Base-by-base conservation (phyloP, 2,113 vertebrate species). In the Pelusios castaneus region DNA sequence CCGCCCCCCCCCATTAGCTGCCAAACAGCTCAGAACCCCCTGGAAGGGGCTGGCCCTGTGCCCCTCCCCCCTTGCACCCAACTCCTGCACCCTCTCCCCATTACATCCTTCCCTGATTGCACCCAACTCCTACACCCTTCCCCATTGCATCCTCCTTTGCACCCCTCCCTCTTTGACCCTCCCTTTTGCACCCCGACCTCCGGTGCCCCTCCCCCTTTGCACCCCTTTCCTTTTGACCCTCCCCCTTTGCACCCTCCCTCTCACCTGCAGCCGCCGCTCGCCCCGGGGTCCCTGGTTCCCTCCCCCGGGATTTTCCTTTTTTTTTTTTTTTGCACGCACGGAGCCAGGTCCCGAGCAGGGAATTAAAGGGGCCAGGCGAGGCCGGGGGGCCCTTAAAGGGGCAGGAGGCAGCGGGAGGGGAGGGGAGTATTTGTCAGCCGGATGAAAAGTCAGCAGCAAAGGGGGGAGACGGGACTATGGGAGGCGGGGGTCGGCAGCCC, bases 391-490 rank as follows among this genome's bases (percentile, higher is more conserved):
- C 87, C 87, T 97, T 96, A 95, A 91, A 91, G 90, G 84, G 84
- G 55, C 84, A 77, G 84, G 85, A 16, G 38, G 38, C 60, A 13
- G 41, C 47, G 41, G 43, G 51, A 38, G 51, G 75, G 31, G 55
- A n/a, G 29, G 51, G 49, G 13, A 92, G 89, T 97, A 95, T 96
- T 97, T 96, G 95, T 94, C 95, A 88, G 93, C 97, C 96, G 94
- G 93, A 96, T 81, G 91, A 90, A 95, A 97, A 97, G 96, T 95
- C 91, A 8, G 17, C 29, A 16, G n/a, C 16, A 6, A 13, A 41
- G 70, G 86, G 82, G 52, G 79, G 55, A 51, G 54, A 77, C 38
- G 77, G 51, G 52, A 82, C 70, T 25, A 56, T 47, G 47, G 8
- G 54, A 22, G 31, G 51, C 10, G 49, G 31, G 43, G 78, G 9